Evolutionary conservation across 1,140 invertebrate species (phyloP).

Genomic region (Lysiphlebus fabarum): DNA sequence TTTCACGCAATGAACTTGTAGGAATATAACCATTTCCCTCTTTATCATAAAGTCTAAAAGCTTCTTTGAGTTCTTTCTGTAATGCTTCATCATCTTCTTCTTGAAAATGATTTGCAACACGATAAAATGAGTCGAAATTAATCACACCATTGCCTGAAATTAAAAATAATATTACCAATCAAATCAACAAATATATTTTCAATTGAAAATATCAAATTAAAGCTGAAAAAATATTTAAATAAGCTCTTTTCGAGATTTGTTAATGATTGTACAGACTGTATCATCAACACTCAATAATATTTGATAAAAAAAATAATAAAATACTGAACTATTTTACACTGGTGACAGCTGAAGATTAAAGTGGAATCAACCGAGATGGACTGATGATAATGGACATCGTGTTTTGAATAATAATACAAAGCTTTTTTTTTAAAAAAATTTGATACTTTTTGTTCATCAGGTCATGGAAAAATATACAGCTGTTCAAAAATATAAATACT

Average conservation of each 20-base stretch:
- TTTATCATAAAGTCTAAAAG: slow-evolving; percentile 73
- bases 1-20: slow-evolving; percentile 74
- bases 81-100: slow-evolving; percentile 76
- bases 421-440: slow-evolving; percentile 11
- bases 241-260: no score
- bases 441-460: neutral
- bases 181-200: no score
- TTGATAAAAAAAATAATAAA: no score
- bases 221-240: no score
- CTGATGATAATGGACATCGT: slow-evolving; percentile 22
- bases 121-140: slow-evolving; percentile 67
- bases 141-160: slow-evolving; percentile 61
- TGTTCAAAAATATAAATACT: neutral
- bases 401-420: slow-evolving; percentile 31
- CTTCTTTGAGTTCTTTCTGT: slow-evolving; percentile 72
- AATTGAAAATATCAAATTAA: no score
- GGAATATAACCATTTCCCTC: slow-evolving; percentile 80
- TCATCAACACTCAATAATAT: no score
- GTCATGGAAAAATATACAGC: slow-evolving; percentile 4
- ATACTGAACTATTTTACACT: no score
- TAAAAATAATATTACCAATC: no score
- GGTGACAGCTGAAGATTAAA: slow-evolving; percentile 24
- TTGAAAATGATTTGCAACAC: slow-evolving; percentile 67
- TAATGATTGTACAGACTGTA: no score
- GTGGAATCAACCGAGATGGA: slow-evolving; percentile 27